Evolutionary conservation across 2,113 vertebrate genomes (phyloP).

Genomic region (Zingel zingel): DNA sequence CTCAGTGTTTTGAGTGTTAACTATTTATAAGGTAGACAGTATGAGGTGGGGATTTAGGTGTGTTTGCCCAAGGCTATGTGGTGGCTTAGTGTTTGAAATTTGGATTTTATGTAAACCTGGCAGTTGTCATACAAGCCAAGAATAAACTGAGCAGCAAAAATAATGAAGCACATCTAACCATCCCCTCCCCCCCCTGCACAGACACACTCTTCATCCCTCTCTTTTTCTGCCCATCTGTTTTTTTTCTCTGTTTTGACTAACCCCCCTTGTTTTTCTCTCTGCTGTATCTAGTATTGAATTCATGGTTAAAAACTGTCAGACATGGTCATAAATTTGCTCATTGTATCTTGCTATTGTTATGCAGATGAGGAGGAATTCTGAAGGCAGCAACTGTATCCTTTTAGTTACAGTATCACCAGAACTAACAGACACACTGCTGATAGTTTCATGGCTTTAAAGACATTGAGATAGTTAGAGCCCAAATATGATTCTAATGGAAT

Average conservation of each 20-base stretch:
- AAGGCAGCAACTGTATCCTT: slow-evolving; percentile 59
- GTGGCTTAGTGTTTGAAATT: slow-evolving; percentile 64
- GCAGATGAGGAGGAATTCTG: slow-evolving; percentile 61
- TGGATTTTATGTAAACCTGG: slow-evolving; percentile 66
- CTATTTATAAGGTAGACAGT: slow-evolving; percentile 65
- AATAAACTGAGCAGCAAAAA: slow-evolving; percentile 60
- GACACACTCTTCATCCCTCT: neutral
- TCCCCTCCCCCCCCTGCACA: neutral
- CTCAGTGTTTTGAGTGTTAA: slow-evolving; percentile 63
- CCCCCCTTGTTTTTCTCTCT: neutral
- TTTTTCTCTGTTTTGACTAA: slow-evolving; percentile 29
- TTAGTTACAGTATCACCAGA: slow-evolving; percentile 56
- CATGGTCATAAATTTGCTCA: slow-evolving; percentile 59
- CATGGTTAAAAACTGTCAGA: slow-evolving; percentile 57
- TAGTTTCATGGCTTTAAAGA: slow-evolving; percentile 52
- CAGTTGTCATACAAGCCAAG: slow-evolving; percentile 64
- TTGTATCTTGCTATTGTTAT: slow-evolving; percentile 62
- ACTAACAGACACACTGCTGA: slow-evolving; percentile 32
- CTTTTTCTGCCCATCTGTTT: slow-evolving; percentile 51
- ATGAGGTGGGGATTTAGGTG: slow-evolving; percentile 45
- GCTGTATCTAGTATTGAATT: slow-evolving; percentile 33
- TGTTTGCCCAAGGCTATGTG: slow-evolving; percentile 61
- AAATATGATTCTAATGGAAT: slow-evolving; percentile 10
- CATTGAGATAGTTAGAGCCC: slow-evolving; percentile 5
- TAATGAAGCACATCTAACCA: slow-evolving; percentile 48